Percentiles rank a stretch among this genome's conserved stretches.
Conservation (phyloP, 2,113 vertebrate genomes). For the Tringa solitaria region DNA sequence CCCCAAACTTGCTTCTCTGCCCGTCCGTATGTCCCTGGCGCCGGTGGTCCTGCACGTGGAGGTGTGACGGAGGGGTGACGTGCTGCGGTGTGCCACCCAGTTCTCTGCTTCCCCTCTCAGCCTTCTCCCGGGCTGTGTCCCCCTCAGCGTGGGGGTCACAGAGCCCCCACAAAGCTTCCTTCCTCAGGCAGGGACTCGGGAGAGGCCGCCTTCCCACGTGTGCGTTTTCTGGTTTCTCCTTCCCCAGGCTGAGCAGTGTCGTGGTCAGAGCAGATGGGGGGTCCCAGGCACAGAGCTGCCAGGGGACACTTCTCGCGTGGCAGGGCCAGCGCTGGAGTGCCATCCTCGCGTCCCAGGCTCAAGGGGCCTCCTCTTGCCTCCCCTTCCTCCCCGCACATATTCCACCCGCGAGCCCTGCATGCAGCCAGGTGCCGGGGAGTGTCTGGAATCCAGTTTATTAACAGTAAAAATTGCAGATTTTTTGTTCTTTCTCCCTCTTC, state of each 20-base stretch:
- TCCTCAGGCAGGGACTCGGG: rapidly evolving
- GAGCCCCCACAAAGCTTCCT: neutral
- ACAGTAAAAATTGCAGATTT: neutral
- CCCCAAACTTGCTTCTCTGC: neutral
- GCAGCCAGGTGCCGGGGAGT: neutral
- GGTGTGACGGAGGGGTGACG: rapidly evolving
- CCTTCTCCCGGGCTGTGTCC: neutral
- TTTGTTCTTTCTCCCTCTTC: neutral
- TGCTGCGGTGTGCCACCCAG: neutral
- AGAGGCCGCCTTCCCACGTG: neutral
- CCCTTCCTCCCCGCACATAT: neutral
- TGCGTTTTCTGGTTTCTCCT: neutral
- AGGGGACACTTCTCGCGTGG: too few relatives aligned
- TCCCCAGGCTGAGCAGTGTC: neutral
- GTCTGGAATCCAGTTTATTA: neutral
- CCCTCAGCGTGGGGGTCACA: neutral
- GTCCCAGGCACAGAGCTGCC: neutral
- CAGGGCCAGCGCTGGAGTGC: neutral
- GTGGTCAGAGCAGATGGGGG: neutral
- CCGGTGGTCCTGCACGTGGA: neutral
- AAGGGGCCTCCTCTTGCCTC: neutral
- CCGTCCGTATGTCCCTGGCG: rapidly evolving
- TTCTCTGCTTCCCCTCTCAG: neutral
- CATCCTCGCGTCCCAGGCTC: neutral
- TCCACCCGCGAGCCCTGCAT: rapidly evolving